Conservation (phyloP, 2,888 invertebrate species). For the Coenonympha glycerion region DNA sequence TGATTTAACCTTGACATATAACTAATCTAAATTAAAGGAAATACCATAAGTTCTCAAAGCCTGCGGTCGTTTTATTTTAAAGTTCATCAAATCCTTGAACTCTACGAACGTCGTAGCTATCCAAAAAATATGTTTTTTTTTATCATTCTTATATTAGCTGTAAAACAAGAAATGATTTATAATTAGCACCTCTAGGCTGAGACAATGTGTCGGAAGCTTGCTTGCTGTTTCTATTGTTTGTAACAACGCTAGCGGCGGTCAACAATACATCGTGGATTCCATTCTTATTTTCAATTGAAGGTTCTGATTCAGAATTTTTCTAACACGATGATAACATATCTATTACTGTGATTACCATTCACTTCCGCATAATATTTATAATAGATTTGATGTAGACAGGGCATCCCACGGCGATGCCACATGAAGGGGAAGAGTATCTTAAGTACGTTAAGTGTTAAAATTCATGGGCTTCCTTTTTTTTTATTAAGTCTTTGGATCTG, state of each 20-base stretch:
- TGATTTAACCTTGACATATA: too few relatives aligned
- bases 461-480: too few relatives aligned
- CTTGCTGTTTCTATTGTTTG: constrained; percentile 29
- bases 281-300: constrained; percentile 33
- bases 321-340: not conserved
- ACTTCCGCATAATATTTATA: constrained; percentile 1
- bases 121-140: not conserved
- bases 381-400: too few relatives aligned
- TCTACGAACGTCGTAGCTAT: not conserved
- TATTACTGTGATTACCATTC: not conserved
- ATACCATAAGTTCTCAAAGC: too few relatives aligned
- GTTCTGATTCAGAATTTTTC: constrained; percentile 19
- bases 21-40: too few relatives aligned
- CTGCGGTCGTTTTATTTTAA: too few relatives aligned
- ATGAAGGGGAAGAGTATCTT: too few relatives aligned
- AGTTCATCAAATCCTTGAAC: not conserved
- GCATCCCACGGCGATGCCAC: too few relatives aligned
- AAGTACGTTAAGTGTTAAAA: too few relatives aligned
- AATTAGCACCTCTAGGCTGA: constrained; percentile 35
- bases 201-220: constrained; percentile 49
- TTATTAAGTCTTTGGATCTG: too few relatives aligned
- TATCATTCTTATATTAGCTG: not conserved
- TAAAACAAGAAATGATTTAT: constrained; percentile 36
- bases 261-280: constrained; percentile 39
- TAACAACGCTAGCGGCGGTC: constrained; percentile 44